phyloP scores from a whole-genome alignment of 2,888 invertebrate species.

The Platypus cylindrus region DNA sequence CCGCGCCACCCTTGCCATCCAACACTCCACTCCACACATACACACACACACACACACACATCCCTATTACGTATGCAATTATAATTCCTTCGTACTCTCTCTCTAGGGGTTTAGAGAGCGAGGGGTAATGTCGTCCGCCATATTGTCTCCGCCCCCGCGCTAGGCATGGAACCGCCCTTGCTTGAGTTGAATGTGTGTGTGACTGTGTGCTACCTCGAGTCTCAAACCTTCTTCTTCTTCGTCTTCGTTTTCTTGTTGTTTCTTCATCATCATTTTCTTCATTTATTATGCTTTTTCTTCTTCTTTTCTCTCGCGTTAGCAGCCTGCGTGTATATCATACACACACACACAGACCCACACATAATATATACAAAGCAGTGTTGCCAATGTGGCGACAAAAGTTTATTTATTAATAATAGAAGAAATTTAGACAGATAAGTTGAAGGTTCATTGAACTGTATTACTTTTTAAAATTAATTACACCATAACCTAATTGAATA shows the following conservation, averaged over 20 bases:
- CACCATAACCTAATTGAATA: no score
- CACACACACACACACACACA: conserved; percentile 11
- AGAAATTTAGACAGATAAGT: no score
- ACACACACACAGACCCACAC: conserved; percentile 10
- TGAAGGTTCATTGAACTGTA: no score
- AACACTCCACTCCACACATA: neutral
- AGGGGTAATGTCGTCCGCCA: conserved; percentile 17
- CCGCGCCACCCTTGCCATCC: conserved; percentile 1
- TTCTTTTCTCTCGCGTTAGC: conserved; percentile 15
- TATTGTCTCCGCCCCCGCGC: conserved; percentile 17
- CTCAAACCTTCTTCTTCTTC: conserved; percentile 11
- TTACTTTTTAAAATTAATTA: no score
- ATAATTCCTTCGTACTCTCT: conserved; percentile 14
- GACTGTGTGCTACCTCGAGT: no score
- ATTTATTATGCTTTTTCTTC: no score
- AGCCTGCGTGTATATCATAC: conserved; percentile 16
- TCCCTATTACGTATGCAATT: conserved; percentile 17
- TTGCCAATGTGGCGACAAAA: conserved; percentile 5
- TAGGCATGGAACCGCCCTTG: conserved; percentile 15
- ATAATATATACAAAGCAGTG: no score
- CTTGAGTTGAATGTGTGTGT: no score
- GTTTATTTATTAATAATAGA: no score
- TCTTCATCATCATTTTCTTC: no score
- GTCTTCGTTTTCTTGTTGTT: no score
- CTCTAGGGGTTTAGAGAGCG: conserved; percentile 9